These are phyloP conservation scores for Saxidomus purpurata DNA, from an alignment of 1,140 invertebrate genomes.

Conservation along the genomic window DNA sequence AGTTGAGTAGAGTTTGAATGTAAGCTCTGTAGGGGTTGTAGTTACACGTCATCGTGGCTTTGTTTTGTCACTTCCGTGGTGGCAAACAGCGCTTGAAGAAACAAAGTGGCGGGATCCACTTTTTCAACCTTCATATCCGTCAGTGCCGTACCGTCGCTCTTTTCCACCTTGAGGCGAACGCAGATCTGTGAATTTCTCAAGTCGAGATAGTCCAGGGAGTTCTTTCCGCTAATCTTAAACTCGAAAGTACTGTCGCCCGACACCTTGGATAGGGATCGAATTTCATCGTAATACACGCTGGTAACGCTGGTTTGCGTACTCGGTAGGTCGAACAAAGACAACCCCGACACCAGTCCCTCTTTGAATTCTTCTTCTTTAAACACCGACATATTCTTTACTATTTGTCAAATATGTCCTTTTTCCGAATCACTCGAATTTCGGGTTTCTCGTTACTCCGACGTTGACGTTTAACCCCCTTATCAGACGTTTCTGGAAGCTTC, in stretches of 20 bases:
- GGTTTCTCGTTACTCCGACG: background rate
- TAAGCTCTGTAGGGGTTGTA: conserved; percentile 65
- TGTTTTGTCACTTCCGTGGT: conserved; percentile 59
- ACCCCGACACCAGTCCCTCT: conserved; percentile 36
- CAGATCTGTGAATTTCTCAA: conserved; percentile 47
- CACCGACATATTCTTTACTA: conserved; percentile 39
- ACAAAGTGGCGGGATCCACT: conserved; percentile 51
- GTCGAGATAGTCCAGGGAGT: conserved; percentile 63
- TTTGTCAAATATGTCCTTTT: background rate
- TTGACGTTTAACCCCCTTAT: conserved; percentile 3
- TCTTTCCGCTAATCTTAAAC: conserved; percentile 40
- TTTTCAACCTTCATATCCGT: conserved; percentile 37
- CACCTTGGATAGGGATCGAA: conserved; percentile 31
- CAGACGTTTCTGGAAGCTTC: background rate
- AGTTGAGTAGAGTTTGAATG: conserved; percentile 24
- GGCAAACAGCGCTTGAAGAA: conserved; percentile 61
- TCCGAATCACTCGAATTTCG: background rate
- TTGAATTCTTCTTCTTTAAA: conserved; percentile 32
- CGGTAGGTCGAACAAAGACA: conserved; percentile 51
- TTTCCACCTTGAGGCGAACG: conserved; percentile 47
- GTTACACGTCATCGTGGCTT: conserved; percentile 33
- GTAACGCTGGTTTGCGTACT: conserved; percentile 62
- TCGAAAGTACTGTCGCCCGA: background rate
- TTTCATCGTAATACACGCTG: conserved; percentile 56
- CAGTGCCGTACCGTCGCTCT: conserved; percentile 35